Evolutionary conservation across 2,888 invertebrate species (phyloP).

Genomic region (Odontocolon sp.): DNA sequence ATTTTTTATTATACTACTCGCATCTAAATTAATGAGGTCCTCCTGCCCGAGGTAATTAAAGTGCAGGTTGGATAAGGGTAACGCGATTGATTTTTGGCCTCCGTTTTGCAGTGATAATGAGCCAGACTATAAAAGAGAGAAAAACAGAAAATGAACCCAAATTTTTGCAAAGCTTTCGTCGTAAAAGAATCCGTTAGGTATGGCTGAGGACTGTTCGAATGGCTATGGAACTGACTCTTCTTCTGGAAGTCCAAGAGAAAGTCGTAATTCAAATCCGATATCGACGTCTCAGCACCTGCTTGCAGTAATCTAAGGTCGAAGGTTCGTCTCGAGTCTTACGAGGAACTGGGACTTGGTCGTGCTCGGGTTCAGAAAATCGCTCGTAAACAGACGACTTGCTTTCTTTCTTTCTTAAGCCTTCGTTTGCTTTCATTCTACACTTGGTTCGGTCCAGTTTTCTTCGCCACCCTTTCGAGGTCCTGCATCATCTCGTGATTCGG

Average conservation of each 20-base stretch:
- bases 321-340: neutral
- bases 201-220: conserved; percentile 2
- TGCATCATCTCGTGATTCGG: conserved; percentile 37
- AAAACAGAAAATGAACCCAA: neutral
- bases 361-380: conserved; percentile 43
- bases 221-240: conserved; percentile 1
- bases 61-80: too few relatives aligned
- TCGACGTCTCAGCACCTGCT: conserved; percentile 31
- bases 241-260: conserved; percentile 8
- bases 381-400: conserved; percentile 50
- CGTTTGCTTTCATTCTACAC: neutral
- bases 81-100: too few relatives aligned
- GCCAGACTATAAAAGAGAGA: neutral
- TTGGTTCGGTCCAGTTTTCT: neutral
- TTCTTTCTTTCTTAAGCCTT: conserved; percentile 7
- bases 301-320: conserved; percentile 20
- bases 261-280: conserved; percentile 54
- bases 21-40: too few relatives aligned
- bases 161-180: conserved; percentile 9
- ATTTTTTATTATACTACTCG: too few relatives aligned
- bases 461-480: neutral
- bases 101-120: too few relatives aligned
- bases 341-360: conserved; percentile 1
- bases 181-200: conserved; percentile 7
- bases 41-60: too few relatives aligned